Evolutionary conservation across 2,888 invertebrate genomes (phyloP), one percentile per base, ranked within the genome.

Genomic region (Smittia aterrima): DNA sequence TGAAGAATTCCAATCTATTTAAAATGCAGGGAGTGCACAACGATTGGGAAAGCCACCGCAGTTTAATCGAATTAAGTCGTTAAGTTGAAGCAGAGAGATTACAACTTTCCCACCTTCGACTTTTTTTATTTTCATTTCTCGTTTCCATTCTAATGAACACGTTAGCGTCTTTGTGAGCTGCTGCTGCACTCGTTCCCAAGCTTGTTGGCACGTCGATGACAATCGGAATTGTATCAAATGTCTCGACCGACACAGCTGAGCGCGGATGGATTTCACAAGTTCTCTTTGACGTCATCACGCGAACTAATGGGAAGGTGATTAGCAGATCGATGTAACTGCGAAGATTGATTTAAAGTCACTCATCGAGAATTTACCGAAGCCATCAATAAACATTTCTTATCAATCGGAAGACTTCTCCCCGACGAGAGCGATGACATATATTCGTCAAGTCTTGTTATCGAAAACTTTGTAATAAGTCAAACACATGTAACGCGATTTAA

Each of bases 201-300:
- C 53, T 47, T 16, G 18, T 20, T 58, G 11, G 25, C 64, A 64
- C 13, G 20, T 58, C 27, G 38, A 58, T 71, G 58, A 58, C 71
- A 71, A 71, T 71, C 71, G 20, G 54, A 71, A 71, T 27, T 32
- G 22, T 71, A 71, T 71, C 71, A 71, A 71, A 71, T 71, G 71
- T 58, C 71, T 25, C 38, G 67, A 66, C 32, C 47, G 20, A 41
- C 22, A 54, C 47, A 47, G 47, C 47, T 47, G 47, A 47, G 47
- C 16, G 47, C 47, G 16, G 47, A 47, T 53, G 54, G 58, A 27
- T 71, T 71, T 32, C 71, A 58, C 32, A 58, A 58, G 27, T 53
- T 27, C 16, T n/a, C 7, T 6, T 71, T 27, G 27, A 58, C 70
- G 41, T 70, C 41, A 58, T 16, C 24, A 22, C 24, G 70, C 0